Base-by-base conservation (phyloP, 2,797 vertebrate species). In the Limnodromus scolopaceus region DNA sequence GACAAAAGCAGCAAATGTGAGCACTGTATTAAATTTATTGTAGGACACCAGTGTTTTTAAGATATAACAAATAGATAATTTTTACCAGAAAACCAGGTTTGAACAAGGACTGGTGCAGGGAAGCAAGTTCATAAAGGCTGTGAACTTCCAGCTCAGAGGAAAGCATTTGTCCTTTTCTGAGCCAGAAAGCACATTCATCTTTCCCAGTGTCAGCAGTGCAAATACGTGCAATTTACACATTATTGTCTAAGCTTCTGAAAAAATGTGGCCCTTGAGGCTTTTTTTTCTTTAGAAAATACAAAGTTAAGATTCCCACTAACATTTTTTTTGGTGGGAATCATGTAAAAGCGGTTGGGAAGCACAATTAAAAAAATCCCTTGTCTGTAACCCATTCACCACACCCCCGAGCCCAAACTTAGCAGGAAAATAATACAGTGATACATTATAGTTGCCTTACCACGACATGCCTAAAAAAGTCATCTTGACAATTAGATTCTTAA, bases 271-370 rank as follows among this genome's bases (percentile, higher is more conserved):
- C 85, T 94, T 84, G 77, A 80, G 90, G 69, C 38, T 84, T 89
- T 87, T 89, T 87, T 63, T 77, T 87, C 92, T 91, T 81, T 43
- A 77, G 38, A 78, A 96, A 96, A 94, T 17, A 88, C 9, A 28
- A 89, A 85, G 13, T 57, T 79, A 80, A 89, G 23, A 18, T 95
- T 93, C 57, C 54, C 71, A 79, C 25, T 43, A 63, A 51, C 14
- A 16, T 72, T n/a, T 83, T 58, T 63, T 32, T 11, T 43, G 0
- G 8, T 71, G 55, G 34, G 61, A 90, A 89, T 82, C 41, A 81
- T 3, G 6, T 92, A 72, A 79, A 92, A 91, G 49, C 43, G 48
- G 16, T 39, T 85, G 53, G 36, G 38, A 89, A 95, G 34, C 20
- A 64, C 57, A 87, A 64, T 28, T 68, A 13, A 22, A 89, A 88